Conservation (phyloP, 1,140 invertebrate species). For the Drosophila biarmipes region DNA sequence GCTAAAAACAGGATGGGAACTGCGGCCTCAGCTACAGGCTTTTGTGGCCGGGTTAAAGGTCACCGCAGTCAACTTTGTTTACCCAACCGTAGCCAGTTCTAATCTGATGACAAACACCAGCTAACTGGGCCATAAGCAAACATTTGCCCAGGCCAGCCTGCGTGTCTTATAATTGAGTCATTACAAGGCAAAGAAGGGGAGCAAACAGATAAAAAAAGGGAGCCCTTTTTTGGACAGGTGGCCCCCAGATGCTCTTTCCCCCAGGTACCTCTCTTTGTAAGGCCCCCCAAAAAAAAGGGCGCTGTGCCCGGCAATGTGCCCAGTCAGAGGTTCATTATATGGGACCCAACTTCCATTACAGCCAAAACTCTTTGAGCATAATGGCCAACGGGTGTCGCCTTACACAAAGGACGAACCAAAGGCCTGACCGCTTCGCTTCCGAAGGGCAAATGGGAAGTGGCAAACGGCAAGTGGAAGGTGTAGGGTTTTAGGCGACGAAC, state of each 20-base stretch:
- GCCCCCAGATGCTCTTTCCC: not conserved
- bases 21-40: constrained; percentile 11
- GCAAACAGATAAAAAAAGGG: constrained; percentile 44
- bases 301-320: not conserved
- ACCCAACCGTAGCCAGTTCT: constrained; percentile 27
- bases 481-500: too few species aligned
- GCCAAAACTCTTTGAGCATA: constrained; percentile 37
- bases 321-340: not conserved
- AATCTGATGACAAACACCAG: constrained; percentile 72
- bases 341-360: constrained; percentile 49
- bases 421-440: constrained; percentile 16
- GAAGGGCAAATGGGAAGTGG: constrained; percentile 19
- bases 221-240: constrained; percentile 11
- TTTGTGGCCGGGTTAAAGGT: constrained; percentile 55
- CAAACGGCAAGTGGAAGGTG: constrained; percentile 9
- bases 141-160: constrained; percentile 62
- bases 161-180: constrained; percentile 79
- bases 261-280: not conserved
- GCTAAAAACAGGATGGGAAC: not conserved
- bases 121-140: constrained; percentile 66
- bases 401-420: constrained; percentile 49
- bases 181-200: constrained; percentile 52
- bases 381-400: constrained; percentile 58
- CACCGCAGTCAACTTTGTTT: constrained; percentile 50
- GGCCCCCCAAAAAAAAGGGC: not conserved